Conservation (phyloP, 2,888 invertebrate genomes). For the Craniophora ligustri region DNA sequence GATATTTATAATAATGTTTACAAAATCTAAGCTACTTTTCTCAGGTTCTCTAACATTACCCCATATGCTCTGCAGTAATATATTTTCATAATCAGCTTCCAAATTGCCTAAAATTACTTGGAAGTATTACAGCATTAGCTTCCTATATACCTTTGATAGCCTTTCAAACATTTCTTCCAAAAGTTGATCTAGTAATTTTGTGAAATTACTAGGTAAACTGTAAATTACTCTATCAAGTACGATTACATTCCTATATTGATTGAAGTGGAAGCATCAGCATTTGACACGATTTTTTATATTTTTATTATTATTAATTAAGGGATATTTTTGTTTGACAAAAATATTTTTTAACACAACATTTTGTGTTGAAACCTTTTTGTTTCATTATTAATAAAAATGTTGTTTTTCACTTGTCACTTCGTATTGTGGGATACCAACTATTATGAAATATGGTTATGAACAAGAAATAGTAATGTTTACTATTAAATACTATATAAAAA, state of each 20-base stretch:
- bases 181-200: not conserved
- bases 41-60: not conserved
- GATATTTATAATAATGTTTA: no score
- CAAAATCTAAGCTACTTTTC: not conserved
- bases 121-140: not conserved
- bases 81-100: not conserved
- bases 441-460: not conserved
- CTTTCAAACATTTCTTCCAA: no score
- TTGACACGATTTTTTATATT: not conserved
- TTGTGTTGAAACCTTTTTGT: no score
- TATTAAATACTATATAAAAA: slow-evolving; percentile 9
- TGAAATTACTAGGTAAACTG: not conserved
- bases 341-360: no score
- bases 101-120: not conserved
- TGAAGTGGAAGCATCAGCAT: not conserved
- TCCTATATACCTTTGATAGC: no score
- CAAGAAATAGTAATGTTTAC: not conserved
- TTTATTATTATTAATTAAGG: no score
- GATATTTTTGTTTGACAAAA: no score
- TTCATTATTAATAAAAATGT: no score
- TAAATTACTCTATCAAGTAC: not conserved
- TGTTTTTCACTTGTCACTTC: no score
- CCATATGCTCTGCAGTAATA: not conserved
- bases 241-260: not conserved
- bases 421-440: no score